These are phyloP conservation scores for Andrena camellia DNA, from an alignment of 2,888 invertebrate genomes.

Conservation along the genomic window DNA sequence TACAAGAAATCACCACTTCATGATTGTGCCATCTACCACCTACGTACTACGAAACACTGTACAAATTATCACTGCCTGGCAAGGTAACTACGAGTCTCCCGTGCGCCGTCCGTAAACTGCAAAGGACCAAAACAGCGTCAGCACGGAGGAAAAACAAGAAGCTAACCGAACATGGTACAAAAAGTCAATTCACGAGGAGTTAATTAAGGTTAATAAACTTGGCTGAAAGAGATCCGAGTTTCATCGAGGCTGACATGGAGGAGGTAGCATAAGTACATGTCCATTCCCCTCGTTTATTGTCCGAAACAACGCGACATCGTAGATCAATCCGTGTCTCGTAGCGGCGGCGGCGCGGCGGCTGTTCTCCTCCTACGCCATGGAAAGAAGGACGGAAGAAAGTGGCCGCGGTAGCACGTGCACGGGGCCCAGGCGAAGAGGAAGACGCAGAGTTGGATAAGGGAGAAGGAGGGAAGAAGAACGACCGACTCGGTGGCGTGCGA, in stretches of 20 bases:
- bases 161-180: constrained; percentile 6
- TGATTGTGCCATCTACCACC: too few species aligned
- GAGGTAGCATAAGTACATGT: not conserved
- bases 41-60: too few species aligned
- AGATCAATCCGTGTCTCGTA: constrained; percentile 69
- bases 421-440: constrained; percentile 30
- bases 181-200: constrained; percentile 38
- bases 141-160: not conserved
- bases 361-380: constrained; percentile 15
- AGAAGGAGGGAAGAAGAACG: constrained; percentile 52
- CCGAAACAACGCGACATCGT: constrained; percentile 70
- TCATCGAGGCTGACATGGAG: constrained; percentile 42
- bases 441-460: constrained; percentile 28
- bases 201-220: constrained; percentile 53
- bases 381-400: constrained; percentile 43
- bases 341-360: not conserved
- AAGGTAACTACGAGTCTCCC: too few species aligned
- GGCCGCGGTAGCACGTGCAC: constrained; percentile 57
- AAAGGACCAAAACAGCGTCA: not conserved
- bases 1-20: too few species aligned
- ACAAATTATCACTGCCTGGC: too few species aligned
- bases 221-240: constrained; percentile 8
- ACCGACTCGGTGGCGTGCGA: constrained; percentile 76
- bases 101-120: not conserved
- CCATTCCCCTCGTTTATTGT: constrained; percentile 54